Percentiles rank a stretch among this genome's conserved stretches.
These are phyloP conservation scores for Atherinomorus stipes DNA, from an alignment of 2,113 vertebrate genomes.

Conservation along the genomic window DNA sequence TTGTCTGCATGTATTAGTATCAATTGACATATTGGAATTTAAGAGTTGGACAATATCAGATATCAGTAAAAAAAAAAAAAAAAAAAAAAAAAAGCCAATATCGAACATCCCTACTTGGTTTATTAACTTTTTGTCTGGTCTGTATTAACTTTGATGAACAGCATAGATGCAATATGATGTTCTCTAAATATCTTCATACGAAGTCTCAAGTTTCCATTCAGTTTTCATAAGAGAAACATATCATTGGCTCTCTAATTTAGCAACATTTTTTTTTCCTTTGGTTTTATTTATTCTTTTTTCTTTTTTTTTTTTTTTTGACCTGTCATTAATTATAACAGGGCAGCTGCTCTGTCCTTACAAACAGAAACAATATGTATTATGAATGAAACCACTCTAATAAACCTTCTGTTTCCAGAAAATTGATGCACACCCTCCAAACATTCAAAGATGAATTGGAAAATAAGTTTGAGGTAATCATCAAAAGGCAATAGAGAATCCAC, in stretches of 20 bases:
- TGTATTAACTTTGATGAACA: neutral
- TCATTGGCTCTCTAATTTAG: constrained; percentile 4
- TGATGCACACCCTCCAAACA: constrained; percentile 34
- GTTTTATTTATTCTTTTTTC: neutral
- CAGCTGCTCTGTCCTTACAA: constrained; percentile 34
- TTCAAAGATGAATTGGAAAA: constrained; percentile 30
- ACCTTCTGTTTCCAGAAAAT: constrained; percentile 43
- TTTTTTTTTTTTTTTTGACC: constrained; percentile 7
- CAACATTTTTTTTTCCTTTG: neutral
- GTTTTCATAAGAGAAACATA: neutral
- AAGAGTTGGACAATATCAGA: too few species aligned
- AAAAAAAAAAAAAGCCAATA: too few species aligned
- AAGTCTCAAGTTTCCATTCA: constrained; percentile 19
- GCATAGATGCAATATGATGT: too few species aligned
- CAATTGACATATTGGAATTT: too few species aligned
- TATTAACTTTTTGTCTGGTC: constrained; percentile 18
- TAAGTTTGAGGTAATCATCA: constrained; percentile 43
- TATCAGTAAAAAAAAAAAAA: too few species aligned
- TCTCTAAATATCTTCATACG: neutral
- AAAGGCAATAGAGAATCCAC: constrained; percentile 29
- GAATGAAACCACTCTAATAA: constrained; percentile 34
- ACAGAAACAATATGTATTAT: constrained; percentile 15
- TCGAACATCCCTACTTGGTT: too few species aligned
- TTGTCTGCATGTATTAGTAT: too few species aligned
- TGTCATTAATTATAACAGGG: constrained; percentile 20